phyloP scores from a whole-genome alignment of 2,888 invertebrate genomes.

The Euspilapteryx auroguttella region DNA sequence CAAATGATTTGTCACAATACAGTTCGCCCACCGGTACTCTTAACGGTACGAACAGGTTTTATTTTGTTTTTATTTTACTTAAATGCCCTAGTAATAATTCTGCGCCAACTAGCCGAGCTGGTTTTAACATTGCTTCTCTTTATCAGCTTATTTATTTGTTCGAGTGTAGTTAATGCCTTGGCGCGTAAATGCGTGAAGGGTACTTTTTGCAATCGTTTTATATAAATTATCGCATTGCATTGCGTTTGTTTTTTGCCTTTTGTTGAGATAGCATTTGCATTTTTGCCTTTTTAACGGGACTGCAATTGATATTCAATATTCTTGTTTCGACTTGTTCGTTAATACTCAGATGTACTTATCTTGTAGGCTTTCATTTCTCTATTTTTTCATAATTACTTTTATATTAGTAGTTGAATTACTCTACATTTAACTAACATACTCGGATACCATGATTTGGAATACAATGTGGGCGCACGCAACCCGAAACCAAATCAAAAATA shows the following conservation, averaged over 20 bases:
- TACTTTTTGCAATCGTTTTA: not conserved
- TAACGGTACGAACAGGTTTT: conserved; percentile 26
- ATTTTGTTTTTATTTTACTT: conserved; percentile 21
- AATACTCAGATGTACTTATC: no score
- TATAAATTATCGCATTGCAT: not conserved
- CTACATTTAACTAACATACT: no score
- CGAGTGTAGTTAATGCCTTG: no score
- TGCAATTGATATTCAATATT: no score
- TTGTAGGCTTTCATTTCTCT: no score
- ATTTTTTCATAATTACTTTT: no score
- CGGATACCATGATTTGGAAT: no score
- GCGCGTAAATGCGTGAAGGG: not conserved
- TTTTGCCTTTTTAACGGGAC: not conserved
- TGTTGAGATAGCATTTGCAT: not conserved
- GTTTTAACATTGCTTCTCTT: not conserved
- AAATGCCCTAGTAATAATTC: conserved; percentile 20
- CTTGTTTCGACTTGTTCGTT: no score
- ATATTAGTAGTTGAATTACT: no score
- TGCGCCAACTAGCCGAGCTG: not conserved
- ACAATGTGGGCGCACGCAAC: no score
- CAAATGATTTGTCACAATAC: conserved; percentile 24
- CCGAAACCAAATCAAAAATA: no score
- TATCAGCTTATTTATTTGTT: not conserved
- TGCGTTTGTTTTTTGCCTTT: not conserved
- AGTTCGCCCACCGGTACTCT: conserved; percentile 13